Percentiles rank a stretch among this genome's conserved stretches.
Conservation (phyloP, 2,888 invertebrate genomes). For the Sabatieria punctata region DNA sequence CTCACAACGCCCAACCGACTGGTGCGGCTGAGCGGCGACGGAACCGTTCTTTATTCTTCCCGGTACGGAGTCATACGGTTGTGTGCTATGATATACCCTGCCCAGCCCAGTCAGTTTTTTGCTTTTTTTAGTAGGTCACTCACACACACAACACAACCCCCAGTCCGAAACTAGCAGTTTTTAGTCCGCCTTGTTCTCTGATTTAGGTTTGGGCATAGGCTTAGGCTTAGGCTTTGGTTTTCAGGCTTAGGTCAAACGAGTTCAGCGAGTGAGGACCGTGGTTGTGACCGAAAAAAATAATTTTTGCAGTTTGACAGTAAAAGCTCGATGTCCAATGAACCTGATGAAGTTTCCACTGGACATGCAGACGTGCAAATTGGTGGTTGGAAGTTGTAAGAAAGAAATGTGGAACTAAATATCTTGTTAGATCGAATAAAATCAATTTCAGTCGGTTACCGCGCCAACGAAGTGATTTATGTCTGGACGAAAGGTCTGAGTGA, state of each 20-base stretch:
- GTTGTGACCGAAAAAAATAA: too few species aligned
- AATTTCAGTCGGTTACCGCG: slow-evolving; percentile 25
- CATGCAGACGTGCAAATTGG: slow-evolving; percentile 65
- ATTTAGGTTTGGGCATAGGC: too few species aligned
- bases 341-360: slow-evolving; percentile 82
- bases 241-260: too few species aligned
- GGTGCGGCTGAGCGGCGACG: slow-evolving; percentile 72
- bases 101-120: not conserved
- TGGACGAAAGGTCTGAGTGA: slow-evolving; percentile 19
- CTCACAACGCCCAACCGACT: slow-evolving; percentile 88
- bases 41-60: slow-evolving; percentile 81
- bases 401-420: not conserved
- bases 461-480: slow-evolving; percentile 23
- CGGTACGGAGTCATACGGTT: slow-evolving; percentile 42
- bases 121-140: too few species aligned
- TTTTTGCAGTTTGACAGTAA: slow-evolving; percentile 60
- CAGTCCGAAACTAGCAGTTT: too few species aligned
- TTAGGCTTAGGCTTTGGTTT: too few species aligned
- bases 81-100: too few species aligned
- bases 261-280: too few species aligned
- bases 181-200: too few species aligned
- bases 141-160: too few species aligned
- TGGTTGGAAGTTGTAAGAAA: slow-evolving; percentile 74
- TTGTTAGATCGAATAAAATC: not conserved
- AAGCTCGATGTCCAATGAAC: slow-evolving; percentile 85